Base-by-base conservation (phyloP, 2,113 vertebrate species). In the Sciurus niger region DNA sequence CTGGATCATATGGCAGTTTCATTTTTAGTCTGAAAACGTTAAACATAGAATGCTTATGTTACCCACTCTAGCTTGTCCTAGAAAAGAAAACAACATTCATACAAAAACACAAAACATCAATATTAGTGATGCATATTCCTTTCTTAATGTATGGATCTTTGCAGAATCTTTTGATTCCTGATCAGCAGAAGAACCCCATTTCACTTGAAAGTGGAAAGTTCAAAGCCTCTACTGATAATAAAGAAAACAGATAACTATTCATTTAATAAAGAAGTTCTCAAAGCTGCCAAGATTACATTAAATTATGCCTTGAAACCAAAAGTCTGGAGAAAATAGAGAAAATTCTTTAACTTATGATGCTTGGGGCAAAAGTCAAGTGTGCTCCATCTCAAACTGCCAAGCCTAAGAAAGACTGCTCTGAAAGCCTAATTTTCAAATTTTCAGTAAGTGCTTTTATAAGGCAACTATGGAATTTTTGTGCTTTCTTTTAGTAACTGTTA, bases 341-440 rank as follows among this genome's bases (percentile, higher is more conserved):
- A 89, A 63, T 12, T 40, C 10, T 72, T 87, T 92, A 72, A 53
- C 46, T 40, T 90, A 76, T 11, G 12, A 30, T 51, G 6, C 6
- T 89, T 72, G 30, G 91, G 55, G 40, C 32, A 89, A 91, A 72
- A 74, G 55, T 91, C 28, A 84, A 79, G 34, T 84, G 32, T 60
- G 63, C 1, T 79, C 37, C 79, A 92, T 51, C 65, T 73, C 53
- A 84, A 32, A 63, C 22, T 67, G 7, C 7, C 34, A 89, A 18
- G 55, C 5, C 18, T 11, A 40, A 58, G 8, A 65, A 94, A 84
- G 70, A 30, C 0, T 18, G 2, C 4, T 1, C 6, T 22, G 46
- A 91, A 83, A 40, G 43, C 14, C 60, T 63, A 55, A 13, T 84
- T 72, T 89, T 60, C 34, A 74, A 89, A 97, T 67, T 68, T 46